Conservation (phyloP, 2,113 vertebrate genomes). For the Silurus glanis region DNA sequence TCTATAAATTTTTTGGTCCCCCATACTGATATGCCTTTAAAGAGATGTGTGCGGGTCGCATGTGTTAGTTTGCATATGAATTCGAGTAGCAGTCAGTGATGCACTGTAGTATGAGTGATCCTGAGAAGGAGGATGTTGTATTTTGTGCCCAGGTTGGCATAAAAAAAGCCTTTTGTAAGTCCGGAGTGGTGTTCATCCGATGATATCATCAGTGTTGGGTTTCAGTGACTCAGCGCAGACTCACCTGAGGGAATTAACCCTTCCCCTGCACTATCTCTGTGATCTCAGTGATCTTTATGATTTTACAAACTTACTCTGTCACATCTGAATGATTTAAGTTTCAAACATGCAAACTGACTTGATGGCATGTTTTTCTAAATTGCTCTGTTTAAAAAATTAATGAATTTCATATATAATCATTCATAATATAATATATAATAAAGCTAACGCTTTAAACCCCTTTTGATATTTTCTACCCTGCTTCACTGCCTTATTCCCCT, state of each 20-base stretch:
- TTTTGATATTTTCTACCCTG: background rate
- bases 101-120: conserved; percentile 18
- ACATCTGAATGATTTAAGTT: background rate
- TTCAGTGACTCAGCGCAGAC: conserved; percentile 9
- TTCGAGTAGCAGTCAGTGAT: background rate
- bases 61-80: background rate
- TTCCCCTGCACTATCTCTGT: background rate
- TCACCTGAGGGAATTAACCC: conserved; percentile 27
- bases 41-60: background rate
- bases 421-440: no score
- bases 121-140: conserved; percentile 3
- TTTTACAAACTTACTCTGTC: background rate
- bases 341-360: background rate
- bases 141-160: conserved; percentile 11
- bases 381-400: background rate
- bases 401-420: background rate
- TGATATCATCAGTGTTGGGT: conserved; percentile 35
- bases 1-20: background rate
- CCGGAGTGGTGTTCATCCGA: background rate
- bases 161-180: conserved; percentile 23
- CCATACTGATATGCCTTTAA: background rate
- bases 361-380: background rate
- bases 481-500: conserved; percentile 1
- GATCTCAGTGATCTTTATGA: background rate
- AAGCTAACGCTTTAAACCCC: no score